Percentiles rank a stretch among this genome's conserved stretches.
Conservation (phyloP, 2,113 vertebrate species). For the Procapra przewalskii region DNA sequence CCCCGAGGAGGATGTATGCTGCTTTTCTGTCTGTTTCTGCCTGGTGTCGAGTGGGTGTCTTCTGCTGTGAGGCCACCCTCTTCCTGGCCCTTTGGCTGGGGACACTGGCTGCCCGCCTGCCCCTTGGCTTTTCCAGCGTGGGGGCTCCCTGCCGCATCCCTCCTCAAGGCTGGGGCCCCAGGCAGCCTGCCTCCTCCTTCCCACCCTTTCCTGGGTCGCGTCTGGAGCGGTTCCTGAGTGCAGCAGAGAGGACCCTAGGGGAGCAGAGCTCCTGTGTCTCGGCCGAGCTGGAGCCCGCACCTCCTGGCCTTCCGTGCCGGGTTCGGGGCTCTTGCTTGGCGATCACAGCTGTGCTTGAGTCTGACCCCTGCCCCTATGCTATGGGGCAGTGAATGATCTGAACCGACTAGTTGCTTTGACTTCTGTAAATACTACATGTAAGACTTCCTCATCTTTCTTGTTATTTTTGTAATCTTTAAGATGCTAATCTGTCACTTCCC, state of each 20-base stretch:
- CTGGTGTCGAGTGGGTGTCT: background rate
- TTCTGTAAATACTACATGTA: background rate
- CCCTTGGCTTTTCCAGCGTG: background rate
- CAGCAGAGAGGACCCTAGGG: background rate
- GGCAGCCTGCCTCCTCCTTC: background rate
- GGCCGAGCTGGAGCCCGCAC: rapidly evolving
- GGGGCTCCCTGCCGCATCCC: background rate
- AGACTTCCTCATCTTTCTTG: background rate
- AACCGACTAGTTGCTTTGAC: background rate
- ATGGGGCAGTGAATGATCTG: background rate
- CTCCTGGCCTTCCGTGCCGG: background rate
- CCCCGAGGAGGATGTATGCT: no score
- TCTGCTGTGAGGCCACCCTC: background rate
- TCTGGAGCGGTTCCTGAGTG: rapidly evolving
- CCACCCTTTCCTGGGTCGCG: background rate
- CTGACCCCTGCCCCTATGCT: background rate
- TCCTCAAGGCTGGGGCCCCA: background rate
- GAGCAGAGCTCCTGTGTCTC: rapidly evolving
- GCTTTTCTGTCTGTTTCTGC: background rate
- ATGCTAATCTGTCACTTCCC: background rate
- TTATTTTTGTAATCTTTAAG: background rate
- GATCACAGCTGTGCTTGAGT: background rate
- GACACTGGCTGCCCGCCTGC: background rate
- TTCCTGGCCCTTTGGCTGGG: no score
- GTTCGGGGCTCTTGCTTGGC: background rate